Percentiles rank a stretch among this genome's conserved stretches.
Conservation (phyloP, 2,113 vertebrate species). For the Nannobrachium achirus region DNA sequence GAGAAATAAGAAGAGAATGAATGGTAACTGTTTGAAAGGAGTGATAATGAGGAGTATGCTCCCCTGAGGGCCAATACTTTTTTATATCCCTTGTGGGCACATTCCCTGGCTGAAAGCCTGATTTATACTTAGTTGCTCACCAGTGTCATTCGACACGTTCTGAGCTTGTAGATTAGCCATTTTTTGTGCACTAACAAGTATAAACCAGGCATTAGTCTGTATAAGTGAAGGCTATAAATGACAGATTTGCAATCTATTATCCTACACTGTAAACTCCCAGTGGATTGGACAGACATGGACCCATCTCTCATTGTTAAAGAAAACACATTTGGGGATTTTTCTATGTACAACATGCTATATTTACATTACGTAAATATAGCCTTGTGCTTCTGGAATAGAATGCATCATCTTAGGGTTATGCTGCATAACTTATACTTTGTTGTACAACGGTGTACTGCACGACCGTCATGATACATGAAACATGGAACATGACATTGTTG, state of each 20-base stretch:
- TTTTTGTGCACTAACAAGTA: no score
- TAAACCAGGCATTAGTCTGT: slow-evolving; percentile 9
- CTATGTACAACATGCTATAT: no score
- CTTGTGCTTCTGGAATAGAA: slow-evolving; percentile 15
- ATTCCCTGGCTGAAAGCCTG: slow-evolving; percentile 50
- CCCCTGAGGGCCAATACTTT: slow-evolving; percentile 58
- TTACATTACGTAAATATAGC: slow-evolving; percentile 24
- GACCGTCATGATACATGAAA: no score
- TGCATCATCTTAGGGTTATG: slow-evolving; percentile 22
- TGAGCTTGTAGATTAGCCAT: no score
- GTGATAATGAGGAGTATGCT: slow-evolving; percentile 61
- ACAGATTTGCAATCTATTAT: slow-evolving; percentile 20
- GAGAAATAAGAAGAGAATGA: slow-evolving; percentile 76
- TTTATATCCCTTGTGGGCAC: slow-evolving; percentile 42
- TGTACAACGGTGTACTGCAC: no score
- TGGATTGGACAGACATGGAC: no score
- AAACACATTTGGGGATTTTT: no score
- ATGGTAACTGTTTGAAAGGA: slow-evolving; percentile 71
- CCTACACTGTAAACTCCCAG: slow-evolving; percentile 15
- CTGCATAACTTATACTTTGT: no score
- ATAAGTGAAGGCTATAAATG: slow-evolving; percentile 46
- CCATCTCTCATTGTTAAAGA: no score
- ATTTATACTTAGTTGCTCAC: no score
- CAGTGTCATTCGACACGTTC: no score
- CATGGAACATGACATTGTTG: no score